These are phyloP conservation scores for Papilio polyxenes DNA, from an alignment of 1,140 invertebrate species.

Conservation along the genomic window DNA sequence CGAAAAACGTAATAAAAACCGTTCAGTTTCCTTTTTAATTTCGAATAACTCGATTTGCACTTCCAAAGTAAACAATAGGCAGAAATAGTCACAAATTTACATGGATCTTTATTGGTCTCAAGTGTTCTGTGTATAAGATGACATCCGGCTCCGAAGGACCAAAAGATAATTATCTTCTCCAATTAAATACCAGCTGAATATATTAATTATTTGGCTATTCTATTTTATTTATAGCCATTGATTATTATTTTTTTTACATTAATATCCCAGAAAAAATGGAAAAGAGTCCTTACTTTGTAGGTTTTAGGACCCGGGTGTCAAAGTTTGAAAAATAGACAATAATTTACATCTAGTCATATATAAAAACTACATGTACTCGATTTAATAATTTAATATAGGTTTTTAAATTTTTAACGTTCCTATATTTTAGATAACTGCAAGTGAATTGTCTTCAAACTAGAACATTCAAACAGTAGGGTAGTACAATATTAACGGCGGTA, in stretches of 20 bases:
- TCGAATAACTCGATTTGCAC: constrained; percentile 11
- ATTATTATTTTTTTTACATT: background rate
- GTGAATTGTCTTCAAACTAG: constrained; percentile 42
- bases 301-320: constrained; percentile 15
- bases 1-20: constrained; percentile 48
- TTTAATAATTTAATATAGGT: constrained; percentile 43
- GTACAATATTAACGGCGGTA: constrained; percentile 56
- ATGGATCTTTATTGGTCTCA: constrained; percentile 39
- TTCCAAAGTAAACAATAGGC: constrained; percentile 39
- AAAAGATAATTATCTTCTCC: background rate
- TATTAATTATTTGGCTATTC: background rate
- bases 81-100: constrained; percentile 35
- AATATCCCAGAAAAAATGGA: background rate
- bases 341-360: constrained; percentile 41
- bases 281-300: background rate
- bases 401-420: constrained; percentile 60
- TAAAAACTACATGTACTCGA: constrained; percentile 44
- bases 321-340: constrained; percentile 26
- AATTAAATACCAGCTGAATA: background rate
- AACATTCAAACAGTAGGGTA: constrained; percentile 47
- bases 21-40: constrained; percentile 16
- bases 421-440: constrained; percentile 52
- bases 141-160: constrained; percentile 35
- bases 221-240: background rate
- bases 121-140: constrained; percentile 30